A percentile compares a stretch with the other conserved stretches of the same genome.
phyloP scores from a whole-genome alignment of 2,797 vertebrate genomes.

The Onychomys arenicola region DNA sequence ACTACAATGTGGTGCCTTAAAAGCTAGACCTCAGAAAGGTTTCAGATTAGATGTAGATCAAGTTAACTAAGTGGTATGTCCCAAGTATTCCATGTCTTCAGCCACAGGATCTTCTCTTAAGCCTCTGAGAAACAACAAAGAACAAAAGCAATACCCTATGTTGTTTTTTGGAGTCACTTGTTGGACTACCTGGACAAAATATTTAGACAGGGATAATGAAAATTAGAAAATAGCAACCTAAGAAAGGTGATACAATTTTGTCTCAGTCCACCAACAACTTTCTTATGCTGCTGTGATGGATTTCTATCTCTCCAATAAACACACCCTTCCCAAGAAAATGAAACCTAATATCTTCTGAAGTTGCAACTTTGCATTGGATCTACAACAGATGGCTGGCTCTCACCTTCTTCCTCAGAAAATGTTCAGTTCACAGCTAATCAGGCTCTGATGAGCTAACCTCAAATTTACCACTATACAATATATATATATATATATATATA shows the following conservation, averaged over 20 bases:
- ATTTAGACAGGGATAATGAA: neutral
- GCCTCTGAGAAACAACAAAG: neutral
- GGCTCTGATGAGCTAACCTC: neutral
- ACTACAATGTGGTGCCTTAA: neutral
- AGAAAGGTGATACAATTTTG: neutral
- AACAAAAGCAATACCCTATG: neutral
- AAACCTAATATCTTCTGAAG: neutral
- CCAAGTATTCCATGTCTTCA: neutral
- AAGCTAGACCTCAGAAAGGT: neutral
- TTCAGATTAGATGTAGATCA: neutral
- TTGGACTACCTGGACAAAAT: neutral
- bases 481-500: too few species aligned
- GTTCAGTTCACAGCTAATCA: neutral
- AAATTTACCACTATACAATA: neutral
- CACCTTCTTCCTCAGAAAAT: neutral
- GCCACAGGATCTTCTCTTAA: too few species aligned
- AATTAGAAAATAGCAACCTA: neutral
- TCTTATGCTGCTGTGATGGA: neutral
- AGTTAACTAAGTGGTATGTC: neutral
- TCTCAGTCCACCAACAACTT: neutral
- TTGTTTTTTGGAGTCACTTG: neutral
- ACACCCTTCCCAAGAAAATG: neutral
- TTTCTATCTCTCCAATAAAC: too few species aligned
- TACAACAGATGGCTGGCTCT: neutral
- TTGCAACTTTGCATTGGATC: neutral